Evolutionary conservation across 2,797 vertebrate genomes (phyloP).

Genomic region (Hyperoplus lanceolatus): DNA sequence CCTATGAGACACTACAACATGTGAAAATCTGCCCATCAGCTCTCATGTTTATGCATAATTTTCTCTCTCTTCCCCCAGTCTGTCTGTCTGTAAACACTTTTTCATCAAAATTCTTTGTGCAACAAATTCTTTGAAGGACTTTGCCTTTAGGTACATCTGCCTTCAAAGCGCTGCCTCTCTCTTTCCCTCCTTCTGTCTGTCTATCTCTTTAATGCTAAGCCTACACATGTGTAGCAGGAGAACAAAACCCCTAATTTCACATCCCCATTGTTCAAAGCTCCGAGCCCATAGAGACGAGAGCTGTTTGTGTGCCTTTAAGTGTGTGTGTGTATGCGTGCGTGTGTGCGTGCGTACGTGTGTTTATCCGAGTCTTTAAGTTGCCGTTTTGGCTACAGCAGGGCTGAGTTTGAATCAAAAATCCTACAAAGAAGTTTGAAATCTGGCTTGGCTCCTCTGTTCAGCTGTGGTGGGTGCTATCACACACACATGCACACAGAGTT

Average conservation of each 20-base stretch:
- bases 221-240: constrained; percentile 68
- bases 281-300: constrained; percentile 16
- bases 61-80: constrained; percentile 35
- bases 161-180: constrained; percentile 70
- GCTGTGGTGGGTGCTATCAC: constrained; percentile 76
- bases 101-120: constrained; percentile 75
- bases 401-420: constrained; percentile 76
- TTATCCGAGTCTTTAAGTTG: constrained; percentile 63
- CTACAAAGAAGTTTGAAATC: constrained; percentile 81
- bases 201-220: constrained; percentile 70
- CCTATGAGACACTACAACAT: constrained; percentile 31
- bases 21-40: constrained; percentile 57
- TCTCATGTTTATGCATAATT: constrained; percentile 67
- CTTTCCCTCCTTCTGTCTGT: constrained; percentile 56
- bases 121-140: constrained; percentile 80
- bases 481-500: constrained; percentile 67
- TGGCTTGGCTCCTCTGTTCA: constrained; percentile 72
- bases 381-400: constrained; percentile 66
- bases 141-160: constrained; percentile 79
- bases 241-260: constrained; percentile 69
- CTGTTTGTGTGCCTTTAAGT: constrained; percentile 34
- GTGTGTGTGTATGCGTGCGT: background rate
- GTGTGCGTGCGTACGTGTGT: constrained; percentile 17
- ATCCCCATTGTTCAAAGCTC: constrained; percentile 67
- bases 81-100: constrained; percentile 68